These are phyloP conservation scores for Zophobas atratus DNA, from an alignment of 1,140 invertebrate genomes.

Conservation along the genomic window DNA sequence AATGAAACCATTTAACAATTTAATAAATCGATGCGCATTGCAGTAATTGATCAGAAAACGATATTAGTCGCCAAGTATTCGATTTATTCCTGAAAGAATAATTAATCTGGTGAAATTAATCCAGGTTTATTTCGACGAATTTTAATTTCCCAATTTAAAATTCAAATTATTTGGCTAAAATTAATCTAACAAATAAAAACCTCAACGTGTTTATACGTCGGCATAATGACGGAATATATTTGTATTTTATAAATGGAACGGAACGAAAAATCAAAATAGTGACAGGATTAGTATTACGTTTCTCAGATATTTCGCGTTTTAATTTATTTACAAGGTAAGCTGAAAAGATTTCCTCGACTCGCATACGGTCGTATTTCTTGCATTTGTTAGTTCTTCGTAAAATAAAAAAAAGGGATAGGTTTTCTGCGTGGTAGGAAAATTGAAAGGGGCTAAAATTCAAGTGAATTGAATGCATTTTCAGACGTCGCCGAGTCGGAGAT, in stretches of 20 bases:
- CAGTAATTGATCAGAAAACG: conserved; percentile 32
- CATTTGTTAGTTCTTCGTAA: conserved; percentile 26
- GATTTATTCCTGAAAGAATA: conserved; percentile 31
- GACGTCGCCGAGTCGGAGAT: conserved; percentile 37
- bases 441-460: conserved; percentile 44
- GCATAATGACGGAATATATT: conserved; percentile 12
- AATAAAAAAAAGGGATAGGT: conserved; percentile 29
- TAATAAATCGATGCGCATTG: conserved; percentile 16
- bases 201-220: conserved; percentile 12
- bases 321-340: neutral
- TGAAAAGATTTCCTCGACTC: conserved; percentile 5
- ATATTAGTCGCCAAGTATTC: conserved; percentile 21
- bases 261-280: neutral
- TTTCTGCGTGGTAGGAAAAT: conserved; percentile 36
- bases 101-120: conserved; percentile 38
- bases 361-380: neutral
- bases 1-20: conserved; percentile 21
- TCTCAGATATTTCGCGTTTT: neutral
- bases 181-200: conserved; percentile 25
- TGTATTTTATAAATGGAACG: neutral
- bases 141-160: conserved; percentile 42
- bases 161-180: conserved; percentile 38
- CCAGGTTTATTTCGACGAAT: conserved; percentile 31
- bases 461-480: conserved; percentile 45
- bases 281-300: neutral